Base-by-base conservation (phyloP, 2,888 invertebrate genomes). In the Cheilosia variabilis region DNA sequence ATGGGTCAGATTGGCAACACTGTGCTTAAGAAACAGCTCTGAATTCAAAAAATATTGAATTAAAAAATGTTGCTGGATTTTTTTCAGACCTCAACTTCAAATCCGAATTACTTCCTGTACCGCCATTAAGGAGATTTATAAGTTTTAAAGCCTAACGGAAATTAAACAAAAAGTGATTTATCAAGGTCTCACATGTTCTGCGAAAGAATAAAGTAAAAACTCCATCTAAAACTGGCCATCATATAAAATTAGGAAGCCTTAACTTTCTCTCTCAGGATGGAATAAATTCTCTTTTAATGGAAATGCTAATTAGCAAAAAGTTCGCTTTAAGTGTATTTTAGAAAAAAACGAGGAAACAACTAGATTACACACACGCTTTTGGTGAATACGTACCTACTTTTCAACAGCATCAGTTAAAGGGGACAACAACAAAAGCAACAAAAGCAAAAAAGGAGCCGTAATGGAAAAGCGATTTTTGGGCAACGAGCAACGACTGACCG, bases 231-330 rank as follows among this genome's bases (percentile, higher is more conserved):
- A 62, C 45, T 9, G n/a, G 22, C 37, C 34, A 5, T 37, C 37
- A 22, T 2, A 50, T 15, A 37, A 37, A 50, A 37, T 65, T 34
- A 22, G 50, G 50, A 65, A 19, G 24, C 24, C 27, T 60, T 27
- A 45, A 45, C 45, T 47, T 50, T 47, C 17, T 31, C 45, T 19
- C 45, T 47, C 55, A 45, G 13, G 17, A 27, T 31, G 22, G 57
- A 45, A 57, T 57, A 45, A 55, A 65, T 47, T 75, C 13, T 37
- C n/a, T 24, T 55, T 73, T 75, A 55, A 63, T 58, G 37, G 66
- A 66, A 75, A 57, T 65, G 47, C 19, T 66, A 57, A 66, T 75
- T 57, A 19, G 50, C 34, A 75, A 53, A 65, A 75, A 52, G 19
- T 45, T 53, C 34, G 4, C 62, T 43, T 53, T 53, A 63, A 63